phyloP scores from a whole-genome alignment of 2,113 vertebrate genomes.

The Tonatia bakeri region DNA sequence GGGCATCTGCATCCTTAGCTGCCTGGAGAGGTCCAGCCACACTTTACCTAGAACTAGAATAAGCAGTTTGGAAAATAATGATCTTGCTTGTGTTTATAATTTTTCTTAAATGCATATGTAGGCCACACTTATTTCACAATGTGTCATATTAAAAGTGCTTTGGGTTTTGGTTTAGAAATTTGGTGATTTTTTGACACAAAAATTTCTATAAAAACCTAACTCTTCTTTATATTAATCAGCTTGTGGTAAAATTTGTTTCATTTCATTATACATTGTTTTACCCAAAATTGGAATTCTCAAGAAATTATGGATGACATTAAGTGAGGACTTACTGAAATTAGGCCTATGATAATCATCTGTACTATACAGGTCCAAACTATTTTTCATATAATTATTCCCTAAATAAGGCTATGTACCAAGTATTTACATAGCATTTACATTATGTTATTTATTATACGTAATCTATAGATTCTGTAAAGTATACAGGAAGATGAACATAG shows the following conservation, averaged over 20 bases:
- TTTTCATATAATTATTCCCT: not conserved
- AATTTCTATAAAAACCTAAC: not conserved
- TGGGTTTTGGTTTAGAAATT: not conserved
- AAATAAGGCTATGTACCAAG: not conserved
- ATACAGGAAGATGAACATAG: not conserved
- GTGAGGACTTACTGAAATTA: not conserved
- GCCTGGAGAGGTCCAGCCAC: not conserved
- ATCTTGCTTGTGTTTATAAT: not conserved
- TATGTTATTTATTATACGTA: not conserved
- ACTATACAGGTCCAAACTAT: not conserved
- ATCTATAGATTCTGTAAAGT: not conserved
- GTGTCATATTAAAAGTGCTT: not conserved
- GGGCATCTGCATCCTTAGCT: not conserved
- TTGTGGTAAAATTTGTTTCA: no score
- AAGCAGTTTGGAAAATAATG: not conserved
- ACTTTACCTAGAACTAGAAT: not conserved
- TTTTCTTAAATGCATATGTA: not conserved
- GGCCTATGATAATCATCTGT: not conserved
- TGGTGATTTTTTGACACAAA: not conserved
- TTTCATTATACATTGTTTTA: not conserved
- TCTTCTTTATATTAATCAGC: no score
- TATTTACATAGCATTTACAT: not conserved
- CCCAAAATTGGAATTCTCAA: not conserved
- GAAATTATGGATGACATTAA: not conserved
- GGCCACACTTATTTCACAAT: not conserved